Base-by-base conservation (phyloP, 2,888 invertebrate genomes). In the Sinhomidia bicolor region DNA sequence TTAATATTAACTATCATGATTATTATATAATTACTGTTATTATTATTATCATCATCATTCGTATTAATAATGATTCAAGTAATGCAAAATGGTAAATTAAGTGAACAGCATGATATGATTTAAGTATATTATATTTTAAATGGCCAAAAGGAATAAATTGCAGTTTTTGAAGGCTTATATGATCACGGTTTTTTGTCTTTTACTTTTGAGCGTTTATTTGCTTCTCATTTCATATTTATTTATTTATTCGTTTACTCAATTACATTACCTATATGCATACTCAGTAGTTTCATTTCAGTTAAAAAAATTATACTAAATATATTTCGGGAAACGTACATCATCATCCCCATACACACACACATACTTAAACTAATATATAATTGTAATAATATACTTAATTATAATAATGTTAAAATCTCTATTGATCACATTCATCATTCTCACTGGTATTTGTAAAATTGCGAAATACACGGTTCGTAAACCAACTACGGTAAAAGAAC, bases 71-170 rank as follows among this genome's bases (percentile, higher is more conserved):
- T 62, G 62, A 80, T 78, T 26, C 62, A 79, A 71, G 71, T 81
- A 89, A 89, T 89, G 89, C 89, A 89, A 89, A 17, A 29, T 32
- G 29, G 36, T 83, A 79, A 65, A 76, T 41, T 41, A 81, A 79
- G 47, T 20, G n/a, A 36, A 23, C 82, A 51, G 36, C 81, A 81
- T 57, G 20, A 32, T 82, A 78, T 47, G 17, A 79, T 26, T 41
- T 74, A 65, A 88, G 76, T 88, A 83, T 79, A 81, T 81, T 71
- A 79, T 84, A 88, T 88, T 88, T 86, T 65, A 78, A 83, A 84
- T 68, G 71, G 85, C 85, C 85, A 85, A 85, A 80, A 86, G 20
- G 84, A 88, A 88, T 84, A 88, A 88, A 88, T 79, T 88, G 88
- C 88, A 88, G 84, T 85, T 76, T 81, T 80, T 83, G 44, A 85